A percentile compares a stretch with the other conserved stretches of the same genome.
Conservation (phyloP, 1,140 invertebrate genomes). For the Archegozetes longisetosus region DNA sequence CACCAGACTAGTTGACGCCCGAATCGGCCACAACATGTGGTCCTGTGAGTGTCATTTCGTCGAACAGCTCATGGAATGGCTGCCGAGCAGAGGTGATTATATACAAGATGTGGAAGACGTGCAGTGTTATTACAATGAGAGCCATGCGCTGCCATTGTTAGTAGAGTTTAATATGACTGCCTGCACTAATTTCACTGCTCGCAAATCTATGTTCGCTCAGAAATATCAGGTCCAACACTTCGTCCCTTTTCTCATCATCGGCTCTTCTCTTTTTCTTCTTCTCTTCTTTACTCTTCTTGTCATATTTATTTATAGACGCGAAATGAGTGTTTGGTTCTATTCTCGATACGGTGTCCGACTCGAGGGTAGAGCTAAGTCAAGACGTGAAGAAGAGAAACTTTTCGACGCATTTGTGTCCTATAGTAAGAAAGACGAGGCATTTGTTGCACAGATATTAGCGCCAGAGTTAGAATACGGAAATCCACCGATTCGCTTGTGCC, state of each 20-base stretch:
- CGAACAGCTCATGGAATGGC: constrained; percentile 31
- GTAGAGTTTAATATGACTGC: constrained; percentile 54
- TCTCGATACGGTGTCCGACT: constrained; percentile 43
- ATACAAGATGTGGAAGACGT: constrained; percentile 56
- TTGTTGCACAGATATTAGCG: constrained; percentile 63
- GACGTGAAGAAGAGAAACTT: constrained; percentile 48
- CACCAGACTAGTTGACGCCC: constrained; percentile 47
- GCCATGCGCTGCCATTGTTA: constrained; percentile 18
- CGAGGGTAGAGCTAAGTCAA: constrained; percentile 31
- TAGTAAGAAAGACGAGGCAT: constrained; percentile 77
- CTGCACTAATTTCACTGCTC: constrained; percentile 29
- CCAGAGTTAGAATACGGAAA: constrained; percentile 64
- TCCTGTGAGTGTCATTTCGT: constrained; percentile 76
- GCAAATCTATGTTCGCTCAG: constrained; percentile 2
- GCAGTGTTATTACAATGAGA: constrained; percentile 56
- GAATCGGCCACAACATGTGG: constrained; percentile 64
- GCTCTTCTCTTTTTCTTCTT: neutral
- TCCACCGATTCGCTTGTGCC: constrained; percentile 35
- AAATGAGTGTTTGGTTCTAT: constrained; percentile 30
- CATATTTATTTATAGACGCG: constrained; percentile 43
- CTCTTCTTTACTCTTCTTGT: constrained; percentile 36
- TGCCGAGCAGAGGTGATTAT: constrained; percentile 51
- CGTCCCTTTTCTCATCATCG: too few species aligned
- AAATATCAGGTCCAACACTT: neutral
- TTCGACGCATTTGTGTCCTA: constrained; percentile 87